Conservation (phyloP, 2,888 invertebrate species). For the Ophion obscuratus region DNA sequence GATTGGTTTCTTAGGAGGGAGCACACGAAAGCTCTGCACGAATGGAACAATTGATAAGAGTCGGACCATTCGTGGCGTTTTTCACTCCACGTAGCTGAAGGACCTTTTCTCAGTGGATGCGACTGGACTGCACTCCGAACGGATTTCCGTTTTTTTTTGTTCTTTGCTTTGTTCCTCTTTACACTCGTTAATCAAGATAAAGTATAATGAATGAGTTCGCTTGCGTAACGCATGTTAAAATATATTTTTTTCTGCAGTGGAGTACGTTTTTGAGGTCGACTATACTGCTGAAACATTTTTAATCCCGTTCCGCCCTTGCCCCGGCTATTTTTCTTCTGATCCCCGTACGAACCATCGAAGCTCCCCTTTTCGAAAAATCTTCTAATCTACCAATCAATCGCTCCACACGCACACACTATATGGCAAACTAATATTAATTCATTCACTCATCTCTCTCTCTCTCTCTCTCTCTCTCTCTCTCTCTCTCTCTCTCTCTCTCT, state of each 20-base stretch:
- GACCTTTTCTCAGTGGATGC: neutral
- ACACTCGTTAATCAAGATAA: neutral
- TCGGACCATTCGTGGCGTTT: neutral
- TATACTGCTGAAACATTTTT: neutral
- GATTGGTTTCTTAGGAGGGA: neutral
- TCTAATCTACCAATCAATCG: conserved; percentile 48
- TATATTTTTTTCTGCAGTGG: neutral
- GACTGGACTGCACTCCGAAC: neutral
- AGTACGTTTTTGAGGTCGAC: neutral
- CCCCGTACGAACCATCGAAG: conserved; percentile 11
- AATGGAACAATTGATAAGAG: neutral
- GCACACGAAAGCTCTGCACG: neutral
- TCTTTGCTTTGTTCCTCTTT: neutral
- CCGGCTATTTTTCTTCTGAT: conserved; percentile 1
- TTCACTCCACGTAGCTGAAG: neutral
- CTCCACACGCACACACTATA: neutral
- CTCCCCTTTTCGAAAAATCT: conserved; percentile 26
- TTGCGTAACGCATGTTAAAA: neutral
- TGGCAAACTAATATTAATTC: conserved; percentile 24
- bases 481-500: conserved; percentile 29
- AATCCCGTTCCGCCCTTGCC: conserved; percentile 19
- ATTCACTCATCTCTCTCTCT: conserved; percentile 40
- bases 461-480: too few species aligned
- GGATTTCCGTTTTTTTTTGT: neutral
- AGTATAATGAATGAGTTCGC: neutral